Conservation (phyloP, 2,888 invertebrate species). For the Lycophotia porphyrea region DNA sequence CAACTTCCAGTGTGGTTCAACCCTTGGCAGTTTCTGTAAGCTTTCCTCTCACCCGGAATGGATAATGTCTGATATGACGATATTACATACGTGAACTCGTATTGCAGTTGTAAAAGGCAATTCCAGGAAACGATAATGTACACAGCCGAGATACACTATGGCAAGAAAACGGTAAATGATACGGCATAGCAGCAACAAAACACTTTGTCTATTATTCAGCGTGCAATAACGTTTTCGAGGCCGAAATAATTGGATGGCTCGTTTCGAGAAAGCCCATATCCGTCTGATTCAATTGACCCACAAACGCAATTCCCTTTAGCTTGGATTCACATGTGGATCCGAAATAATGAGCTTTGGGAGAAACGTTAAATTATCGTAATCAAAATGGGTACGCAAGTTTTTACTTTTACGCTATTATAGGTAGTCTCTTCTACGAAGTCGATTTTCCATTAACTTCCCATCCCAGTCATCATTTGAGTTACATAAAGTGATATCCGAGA, state of each 20-base stretch:
- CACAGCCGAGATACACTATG: conserved; percentile 48
- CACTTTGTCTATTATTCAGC: conserved; percentile 64
- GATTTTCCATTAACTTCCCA: conserved; percentile 10
- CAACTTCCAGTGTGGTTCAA: conserved; percentile 14
- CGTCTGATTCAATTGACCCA: conserved; percentile 56
- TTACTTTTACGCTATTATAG: neutral
- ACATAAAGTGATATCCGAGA: conserved; percentile 53
- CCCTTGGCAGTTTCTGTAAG: neutral
- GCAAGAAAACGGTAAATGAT: conserved; percentile 60
- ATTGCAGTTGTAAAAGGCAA: conserved; percentile 54
- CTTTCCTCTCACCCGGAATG: conserved; percentile 35
- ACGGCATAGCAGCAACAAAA: conserved; percentile 50
- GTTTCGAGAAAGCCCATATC: conserved; percentile 61
- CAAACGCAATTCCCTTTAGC: conserved; percentile 41
- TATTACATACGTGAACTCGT: conserved; percentile 50
- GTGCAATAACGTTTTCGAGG: conserved; percentile 58
- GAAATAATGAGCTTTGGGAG: conserved; percentile 44
- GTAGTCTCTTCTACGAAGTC: neutral
- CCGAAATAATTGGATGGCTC: conserved; percentile 64
- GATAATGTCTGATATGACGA: conserved; percentile 45
- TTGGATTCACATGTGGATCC: conserved; percentile 28
- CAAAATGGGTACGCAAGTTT: conserved; percentile 11
- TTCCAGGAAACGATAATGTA: conserved; percentile 62
- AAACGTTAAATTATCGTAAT: conserved; percentile 18
- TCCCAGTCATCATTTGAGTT: conserved; percentile 16